phyloP scores from a whole-genome alignment of 2,113 vertebrate genomes.

The Pluvialis apricaria region DNA sequence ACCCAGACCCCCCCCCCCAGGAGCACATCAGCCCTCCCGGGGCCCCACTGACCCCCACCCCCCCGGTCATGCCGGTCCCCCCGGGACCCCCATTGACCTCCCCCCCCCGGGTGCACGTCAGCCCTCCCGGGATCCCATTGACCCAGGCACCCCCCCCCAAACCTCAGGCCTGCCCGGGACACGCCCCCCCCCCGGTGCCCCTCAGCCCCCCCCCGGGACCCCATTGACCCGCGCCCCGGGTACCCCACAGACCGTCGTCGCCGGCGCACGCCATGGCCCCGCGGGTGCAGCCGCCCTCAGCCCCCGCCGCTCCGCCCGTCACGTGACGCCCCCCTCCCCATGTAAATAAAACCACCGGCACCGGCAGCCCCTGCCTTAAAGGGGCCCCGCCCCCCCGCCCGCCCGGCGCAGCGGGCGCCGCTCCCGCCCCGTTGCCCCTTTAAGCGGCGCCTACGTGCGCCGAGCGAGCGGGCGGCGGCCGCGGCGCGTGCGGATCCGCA shows the following conservation, averaged over 20 bases:
- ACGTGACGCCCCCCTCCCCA: not conserved
- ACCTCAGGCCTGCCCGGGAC: no score
- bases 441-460: conserved; percentile 19
- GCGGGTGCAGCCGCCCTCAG: not conserved
- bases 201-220: no score
- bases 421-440: not conserved
- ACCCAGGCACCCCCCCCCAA: not conserved
- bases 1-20: not conserved
- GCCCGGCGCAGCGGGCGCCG: not conserved
- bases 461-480: not conserved
- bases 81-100: not conserved
- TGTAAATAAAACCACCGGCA: not conserved
- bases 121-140: not conserved
- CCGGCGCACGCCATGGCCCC: not conserved
- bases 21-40: not conserved
- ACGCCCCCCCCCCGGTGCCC: not conserved
- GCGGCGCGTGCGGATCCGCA: not conserved
- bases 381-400: not conserved
- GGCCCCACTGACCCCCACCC: not conserved
- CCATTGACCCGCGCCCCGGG: not conserved
- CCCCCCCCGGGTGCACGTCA: no score
- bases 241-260: not conserved
- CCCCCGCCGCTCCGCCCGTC: not conserved
- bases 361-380: not conserved
- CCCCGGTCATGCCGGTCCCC: not conserved